Conservation (phyloP, 2,888 invertebrate species). For the Orchesellides sinensis region DNA sequence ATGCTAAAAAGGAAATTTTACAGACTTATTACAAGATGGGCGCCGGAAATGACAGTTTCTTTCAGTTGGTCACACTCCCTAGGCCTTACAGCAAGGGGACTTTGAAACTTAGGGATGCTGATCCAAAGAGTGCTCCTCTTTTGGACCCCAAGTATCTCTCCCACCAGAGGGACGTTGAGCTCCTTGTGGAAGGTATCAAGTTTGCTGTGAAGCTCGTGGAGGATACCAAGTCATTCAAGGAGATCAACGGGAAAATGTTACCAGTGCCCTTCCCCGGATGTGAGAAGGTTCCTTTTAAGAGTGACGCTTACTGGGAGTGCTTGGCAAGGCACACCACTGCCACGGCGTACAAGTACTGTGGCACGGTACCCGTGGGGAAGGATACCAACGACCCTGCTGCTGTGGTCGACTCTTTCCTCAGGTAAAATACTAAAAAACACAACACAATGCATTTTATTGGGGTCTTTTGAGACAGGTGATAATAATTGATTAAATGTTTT, state of each 20-base stretch:
- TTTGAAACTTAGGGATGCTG: constrained; percentile 58
- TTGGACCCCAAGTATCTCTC: constrained; percentile 68
- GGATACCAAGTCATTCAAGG: constrained; percentile 64
- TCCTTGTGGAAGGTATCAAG: constrained; percentile 68
- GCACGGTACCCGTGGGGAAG: constrained; percentile 65
- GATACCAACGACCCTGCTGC: constrained; percentile 65
- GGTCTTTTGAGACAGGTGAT: not conserved
- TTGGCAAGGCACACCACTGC: constrained; percentile 65
- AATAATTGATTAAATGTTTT: not conserved
- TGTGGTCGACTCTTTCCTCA: constrained; percentile 67
- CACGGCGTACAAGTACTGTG: constrained; percentile 68
- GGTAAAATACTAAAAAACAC: constrained; percentile 35
- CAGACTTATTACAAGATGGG: constrained; percentile 64
- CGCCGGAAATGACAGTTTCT: constrained; percentile 67
- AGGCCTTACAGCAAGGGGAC: constrained; percentile 62
- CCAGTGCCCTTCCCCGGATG: constrained; percentile 68
- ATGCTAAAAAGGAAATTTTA: constrained; percentile 55
- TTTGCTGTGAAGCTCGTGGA: constrained; percentile 67
- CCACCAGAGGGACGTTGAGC: constrained; percentile 64
- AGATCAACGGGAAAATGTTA: constrained; percentile 67
- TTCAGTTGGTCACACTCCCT: constrained; percentile 66
- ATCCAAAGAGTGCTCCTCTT: constrained; percentile 64
- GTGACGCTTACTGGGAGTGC: constrained; percentile 64
- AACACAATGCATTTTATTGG: not conserved
- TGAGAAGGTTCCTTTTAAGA: constrained; percentile 59